Conservation (phyloP, 2,797 vertebrate species). For the Muscicapa comitata region DNA sequence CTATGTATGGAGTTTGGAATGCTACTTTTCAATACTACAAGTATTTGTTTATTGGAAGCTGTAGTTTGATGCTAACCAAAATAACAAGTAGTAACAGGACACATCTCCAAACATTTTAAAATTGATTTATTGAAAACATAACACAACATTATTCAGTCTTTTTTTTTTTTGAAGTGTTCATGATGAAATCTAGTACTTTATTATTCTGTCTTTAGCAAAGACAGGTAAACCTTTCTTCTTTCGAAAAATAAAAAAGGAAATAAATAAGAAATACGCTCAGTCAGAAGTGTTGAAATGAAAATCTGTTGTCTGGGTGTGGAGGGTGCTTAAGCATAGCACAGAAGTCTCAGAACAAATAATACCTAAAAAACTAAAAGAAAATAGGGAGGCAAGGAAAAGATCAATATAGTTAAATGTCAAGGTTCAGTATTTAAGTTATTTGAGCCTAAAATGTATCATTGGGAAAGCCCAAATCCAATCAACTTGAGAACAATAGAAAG, state of each 20-base stretch:
- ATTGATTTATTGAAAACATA: neutral
- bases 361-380: constrained; percentile 23
- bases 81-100: neutral
- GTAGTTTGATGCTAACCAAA: neutral
- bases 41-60: neutral
- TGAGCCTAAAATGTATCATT: constrained; percentile 22
- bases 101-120: neutral
- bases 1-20: neutral
- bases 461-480: constrained; percentile 14
- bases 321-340: neutral
- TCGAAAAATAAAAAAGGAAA: neutral
- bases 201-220: neutral
- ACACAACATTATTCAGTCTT: neutral
- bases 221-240: neutral
- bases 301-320: neutral
- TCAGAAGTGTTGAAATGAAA: neutral
- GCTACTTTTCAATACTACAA: neutral
- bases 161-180: neutral
- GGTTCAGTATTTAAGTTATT: constrained; percentile 36
- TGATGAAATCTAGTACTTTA: neutral
- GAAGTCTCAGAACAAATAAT: constrained; percentile 16
- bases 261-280: neutral
- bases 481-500: neutral
- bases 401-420: constrained; percentile 45
- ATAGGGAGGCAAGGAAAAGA: neutral